These are phyloP conservation scores for Peromyscus eremicus DNA, from an alignment of 2,797 vertebrate species.

Conservation along the genomic window DNA sequence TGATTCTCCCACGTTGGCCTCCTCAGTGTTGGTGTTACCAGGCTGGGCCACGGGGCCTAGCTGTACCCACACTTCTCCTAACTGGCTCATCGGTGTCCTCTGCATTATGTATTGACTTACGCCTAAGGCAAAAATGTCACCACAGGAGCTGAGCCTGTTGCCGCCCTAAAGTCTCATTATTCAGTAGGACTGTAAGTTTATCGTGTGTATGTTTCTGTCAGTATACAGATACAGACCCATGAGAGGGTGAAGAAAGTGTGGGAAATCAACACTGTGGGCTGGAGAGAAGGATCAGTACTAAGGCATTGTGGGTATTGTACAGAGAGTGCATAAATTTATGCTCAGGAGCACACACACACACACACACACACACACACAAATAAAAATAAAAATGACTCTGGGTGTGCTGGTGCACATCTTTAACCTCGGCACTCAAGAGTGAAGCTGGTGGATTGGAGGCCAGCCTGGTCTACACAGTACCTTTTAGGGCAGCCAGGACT, in stretches of 20 bases:
- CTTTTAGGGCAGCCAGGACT: neutral
- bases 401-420: neutral
- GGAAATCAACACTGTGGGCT: neutral
- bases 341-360: neutral
- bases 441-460: neutral
- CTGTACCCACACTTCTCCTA: neutral
- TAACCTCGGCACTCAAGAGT: neutral
- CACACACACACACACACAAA: neutral
- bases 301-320: neutral
- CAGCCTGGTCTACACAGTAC: neutral
- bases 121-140: neutral
- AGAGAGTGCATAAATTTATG: neutral
- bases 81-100: neutral
- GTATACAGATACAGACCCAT: neutral
- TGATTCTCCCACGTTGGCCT: too few relatives aligned
- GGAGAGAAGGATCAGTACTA: neutral
- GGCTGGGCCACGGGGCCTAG: neutral
- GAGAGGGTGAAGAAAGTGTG: neutral
- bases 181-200: neutral
- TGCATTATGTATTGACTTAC: neutral
- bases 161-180: too few relatives aligned
- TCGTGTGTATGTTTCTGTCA: neutral
- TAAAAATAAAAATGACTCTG: neutral
- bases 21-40: neutral
- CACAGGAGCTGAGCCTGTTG: accelerated